These are phyloP conservation scores for Lophotriccus pileatus DNA, from an alignment of 2,797 vertebrate species.

Conservation along the genomic window DNA sequence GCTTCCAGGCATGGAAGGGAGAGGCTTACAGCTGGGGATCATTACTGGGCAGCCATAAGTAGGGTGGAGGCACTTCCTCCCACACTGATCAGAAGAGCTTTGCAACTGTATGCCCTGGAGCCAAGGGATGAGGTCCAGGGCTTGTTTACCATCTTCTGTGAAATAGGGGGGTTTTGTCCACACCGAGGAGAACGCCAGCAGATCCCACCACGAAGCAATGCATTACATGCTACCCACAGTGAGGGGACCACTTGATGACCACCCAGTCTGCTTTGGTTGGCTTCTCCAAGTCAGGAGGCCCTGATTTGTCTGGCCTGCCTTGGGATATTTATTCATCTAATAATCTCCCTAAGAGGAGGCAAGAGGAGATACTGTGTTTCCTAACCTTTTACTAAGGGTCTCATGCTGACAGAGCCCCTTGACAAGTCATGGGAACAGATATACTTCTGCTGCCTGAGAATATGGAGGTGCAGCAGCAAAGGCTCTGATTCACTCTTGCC, in stretches of 20 bases:
- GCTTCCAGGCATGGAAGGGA: conserved; percentile 50
- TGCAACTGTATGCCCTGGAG: conserved; percentile 47
- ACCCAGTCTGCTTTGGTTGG: neutral
- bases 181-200: neutral
- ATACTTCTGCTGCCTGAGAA: neutral
- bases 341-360: neutral
- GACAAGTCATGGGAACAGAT: neutral
- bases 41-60: conserved; percentile 43
- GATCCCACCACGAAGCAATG: neutral
- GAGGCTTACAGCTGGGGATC: conserved; percentile 58
- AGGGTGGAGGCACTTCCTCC: conserved; percentile 57
- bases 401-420: neutral
- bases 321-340: neutral
- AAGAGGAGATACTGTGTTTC: neutral
- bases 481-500: neutral
- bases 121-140: conserved; percentile 44
- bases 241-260: neutral
- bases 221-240: neutral
- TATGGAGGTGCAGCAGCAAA: neutral
- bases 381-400: neutral
- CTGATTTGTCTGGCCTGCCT: neutral
- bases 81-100: conserved; percentile 54
- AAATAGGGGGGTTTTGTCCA: conserved; percentile 1
- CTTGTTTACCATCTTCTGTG: conserved; percentile 28
- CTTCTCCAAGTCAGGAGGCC: neutral